Conservation (phyloP, 2,888 invertebrate genomes). For the Cryptocephalus primarius region DNA sequence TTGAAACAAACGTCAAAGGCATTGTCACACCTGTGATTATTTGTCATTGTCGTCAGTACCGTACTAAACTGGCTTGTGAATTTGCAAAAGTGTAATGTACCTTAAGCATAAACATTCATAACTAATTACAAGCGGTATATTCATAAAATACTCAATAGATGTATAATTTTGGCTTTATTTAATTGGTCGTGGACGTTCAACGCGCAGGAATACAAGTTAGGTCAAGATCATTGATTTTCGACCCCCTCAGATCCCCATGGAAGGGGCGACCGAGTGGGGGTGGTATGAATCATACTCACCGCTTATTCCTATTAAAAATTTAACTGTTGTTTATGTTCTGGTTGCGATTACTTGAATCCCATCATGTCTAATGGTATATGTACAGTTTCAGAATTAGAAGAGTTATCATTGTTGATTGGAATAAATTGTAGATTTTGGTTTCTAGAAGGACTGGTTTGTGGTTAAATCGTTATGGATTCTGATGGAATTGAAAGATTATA, state of each 20-base stretch:
- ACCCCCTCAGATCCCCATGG: conserved; percentile 12
- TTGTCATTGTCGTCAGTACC: neutral
- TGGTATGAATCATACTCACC: conserved; percentile 7
- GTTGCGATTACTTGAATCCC: neutral
- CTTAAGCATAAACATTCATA: no score
- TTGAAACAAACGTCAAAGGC: neutral
- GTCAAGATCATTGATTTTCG: conserved; percentile 22
- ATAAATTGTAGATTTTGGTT: no score
- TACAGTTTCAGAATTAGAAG: no score
- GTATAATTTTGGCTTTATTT: no score
- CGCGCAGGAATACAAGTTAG: conserved; percentile 15
- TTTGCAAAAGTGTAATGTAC: no score
- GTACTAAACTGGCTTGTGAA: neutral
- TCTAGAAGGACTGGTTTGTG: no score
- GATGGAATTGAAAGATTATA: no score
- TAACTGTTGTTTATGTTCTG: conserved; percentile 2
- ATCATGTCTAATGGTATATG: no score
- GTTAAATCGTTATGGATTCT: no score
- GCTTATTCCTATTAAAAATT: conserved; percentile 2
- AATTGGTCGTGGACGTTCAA: neutral
- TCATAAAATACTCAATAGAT: no score
- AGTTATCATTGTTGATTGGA: no score
- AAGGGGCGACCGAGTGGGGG: conserved; percentile 8
- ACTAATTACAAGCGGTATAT: no score
- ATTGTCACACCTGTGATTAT: neutral